A percentile compares a stretch with the other conserved stretches of the same genome.
Conservation (phyloP, 2,113 vertebrate genomes). For the Tragelaphus scriptus region DNA sequence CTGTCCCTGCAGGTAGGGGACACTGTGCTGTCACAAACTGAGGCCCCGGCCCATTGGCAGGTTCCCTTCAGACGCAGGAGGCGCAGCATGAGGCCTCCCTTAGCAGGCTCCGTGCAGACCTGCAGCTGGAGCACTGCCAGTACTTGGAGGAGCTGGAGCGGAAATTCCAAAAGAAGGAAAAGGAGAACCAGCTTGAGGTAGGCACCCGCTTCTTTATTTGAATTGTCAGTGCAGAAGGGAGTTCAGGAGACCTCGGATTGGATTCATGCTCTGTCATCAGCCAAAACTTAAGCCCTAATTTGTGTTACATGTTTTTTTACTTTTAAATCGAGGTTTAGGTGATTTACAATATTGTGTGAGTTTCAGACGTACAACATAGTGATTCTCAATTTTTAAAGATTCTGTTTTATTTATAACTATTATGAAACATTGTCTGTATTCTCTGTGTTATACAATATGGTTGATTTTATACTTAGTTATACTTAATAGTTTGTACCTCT, state of each 20-base stretch:
- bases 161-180: slow-evolving; percentile 75
- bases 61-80: slow-evolving; percentile 74
- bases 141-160: slow-evolving; percentile 73
- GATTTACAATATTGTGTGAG: not conserved
- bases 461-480: not conserved
- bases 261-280: not conserved
- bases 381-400: not conserved
- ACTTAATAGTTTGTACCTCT: not conserved
- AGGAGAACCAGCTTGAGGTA: slow-evolving; percentile 84
- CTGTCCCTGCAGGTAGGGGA: not conserved
- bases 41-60: not conserved
- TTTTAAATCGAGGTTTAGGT: not conserved
- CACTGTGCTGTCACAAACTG: rapidly evolving
- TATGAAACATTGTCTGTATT: not conserved
- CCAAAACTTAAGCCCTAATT: not conserved
- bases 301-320: not conserved
- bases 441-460: not conserved
- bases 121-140: slow-evolving; percentile 73
- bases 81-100: slow-evolving; percentile 76
- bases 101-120: slow-evolving; percentile 64
- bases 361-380: not conserved
- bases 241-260: not conserved
- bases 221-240: not conserved
- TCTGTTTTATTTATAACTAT: not conserved
- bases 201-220: rapidly evolving